Conservation (phyloP, 2,888 invertebrate species). For the Lysandra coridon region DNA sequence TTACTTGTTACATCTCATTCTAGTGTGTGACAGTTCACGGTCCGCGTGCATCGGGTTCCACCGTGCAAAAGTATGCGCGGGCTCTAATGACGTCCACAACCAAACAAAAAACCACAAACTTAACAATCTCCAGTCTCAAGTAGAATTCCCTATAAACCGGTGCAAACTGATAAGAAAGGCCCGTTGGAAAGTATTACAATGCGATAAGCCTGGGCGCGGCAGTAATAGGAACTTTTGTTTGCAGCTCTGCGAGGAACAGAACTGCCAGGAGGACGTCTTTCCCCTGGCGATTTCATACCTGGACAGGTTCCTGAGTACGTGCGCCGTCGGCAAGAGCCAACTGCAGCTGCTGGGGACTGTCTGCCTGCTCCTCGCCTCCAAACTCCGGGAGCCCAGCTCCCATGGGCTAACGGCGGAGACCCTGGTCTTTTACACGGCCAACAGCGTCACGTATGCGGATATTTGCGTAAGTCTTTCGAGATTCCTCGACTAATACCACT, state of each 20-base stretch:
- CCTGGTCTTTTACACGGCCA: slow-evolving; percentile 95
- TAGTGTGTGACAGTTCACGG: slow-evolving; percentile 43
- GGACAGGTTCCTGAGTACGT: slow-evolving; percentile 94
- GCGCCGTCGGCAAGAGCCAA: slow-evolving; percentile 90
- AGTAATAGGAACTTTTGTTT: slow-evolving; percentile 35
- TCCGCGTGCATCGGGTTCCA: slow-evolving; percentile 54
- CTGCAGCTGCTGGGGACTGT: slow-evolving; percentile 95
- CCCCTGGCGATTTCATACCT: slow-evolving; percentile 95
- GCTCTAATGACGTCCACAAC: slow-evolving; percentile 48
- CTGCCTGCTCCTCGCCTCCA: slow-evolving; percentile 95
- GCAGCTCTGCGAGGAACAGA: slow-evolving; percentile 96
- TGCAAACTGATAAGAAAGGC: slow-evolving; percentile 44
- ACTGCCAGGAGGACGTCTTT: slow-evolving; percentile 96
- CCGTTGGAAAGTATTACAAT: slow-evolving; percentile 66
- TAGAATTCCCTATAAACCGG: slow-evolving; percentile 23
- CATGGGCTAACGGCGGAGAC: slow-evolving; percentile 88
- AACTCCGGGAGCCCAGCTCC: slow-evolving; percentile 90
- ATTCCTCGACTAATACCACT: background rate
- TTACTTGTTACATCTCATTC: slow-evolving; percentile 34
- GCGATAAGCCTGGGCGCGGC: slow-evolving; percentile 67
- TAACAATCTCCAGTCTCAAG: slow-evolving; percentile 1
- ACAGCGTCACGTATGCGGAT: slow-evolving; percentile 92
- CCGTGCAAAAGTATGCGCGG: slow-evolving; percentile 68
- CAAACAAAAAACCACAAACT: slow-evolving; percentile 5
- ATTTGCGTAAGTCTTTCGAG: slow-evolving; percentile 86